These are phyloP conservation scores for Pseudomyrmex cubaensis DNA, from an alignment of 1,140 invertebrate genomes.

Conservation along the genomic window DNA sequence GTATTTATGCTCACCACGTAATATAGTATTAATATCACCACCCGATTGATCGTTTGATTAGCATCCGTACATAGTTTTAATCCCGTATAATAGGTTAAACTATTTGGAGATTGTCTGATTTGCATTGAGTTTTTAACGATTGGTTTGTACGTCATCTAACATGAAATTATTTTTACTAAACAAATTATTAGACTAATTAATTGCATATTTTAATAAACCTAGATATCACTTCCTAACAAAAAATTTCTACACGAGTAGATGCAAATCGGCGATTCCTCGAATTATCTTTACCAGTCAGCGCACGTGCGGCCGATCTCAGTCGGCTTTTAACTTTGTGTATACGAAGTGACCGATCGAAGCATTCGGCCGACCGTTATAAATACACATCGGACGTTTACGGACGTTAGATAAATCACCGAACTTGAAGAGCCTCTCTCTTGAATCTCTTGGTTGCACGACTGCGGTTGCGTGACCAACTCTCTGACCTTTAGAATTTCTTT, in stretches of 20 bases:
- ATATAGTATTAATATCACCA: background rate
- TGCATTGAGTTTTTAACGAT: background rate
- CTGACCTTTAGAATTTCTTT: conserved; percentile 61
- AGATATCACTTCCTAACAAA: background rate
- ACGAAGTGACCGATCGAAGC: conserved; percentile 49
- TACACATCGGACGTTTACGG: conserved; percentile 34
- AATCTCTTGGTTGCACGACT: conserved; percentile 17
- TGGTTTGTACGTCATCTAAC: background rate
- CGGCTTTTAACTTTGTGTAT: conserved; percentile 16
- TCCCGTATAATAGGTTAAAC: background rate
- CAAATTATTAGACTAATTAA: background rate
- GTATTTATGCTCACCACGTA: conserved; percentile 3
- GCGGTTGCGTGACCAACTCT: conserved; percentile 53
- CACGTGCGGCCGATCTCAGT: background rate
- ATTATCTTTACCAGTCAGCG: background rate
- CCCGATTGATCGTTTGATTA: conserved; percentile 3
- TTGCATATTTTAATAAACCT: background rate
- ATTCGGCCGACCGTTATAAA: conserved; percentile 50
- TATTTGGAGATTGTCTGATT: background rate
- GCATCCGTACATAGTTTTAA: conserved; percentile 7
- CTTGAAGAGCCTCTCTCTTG: conserved; percentile 37
- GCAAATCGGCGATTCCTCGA: background rate
- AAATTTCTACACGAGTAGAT: background rate
- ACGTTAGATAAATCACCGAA: conserved; percentile 56
- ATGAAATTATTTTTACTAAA: background rate